These are phyloP conservation scores for Lycaon pictus DNA, from an alignment of 2,113 vertebrate genomes.

Conservation along the genomic window DNA sequence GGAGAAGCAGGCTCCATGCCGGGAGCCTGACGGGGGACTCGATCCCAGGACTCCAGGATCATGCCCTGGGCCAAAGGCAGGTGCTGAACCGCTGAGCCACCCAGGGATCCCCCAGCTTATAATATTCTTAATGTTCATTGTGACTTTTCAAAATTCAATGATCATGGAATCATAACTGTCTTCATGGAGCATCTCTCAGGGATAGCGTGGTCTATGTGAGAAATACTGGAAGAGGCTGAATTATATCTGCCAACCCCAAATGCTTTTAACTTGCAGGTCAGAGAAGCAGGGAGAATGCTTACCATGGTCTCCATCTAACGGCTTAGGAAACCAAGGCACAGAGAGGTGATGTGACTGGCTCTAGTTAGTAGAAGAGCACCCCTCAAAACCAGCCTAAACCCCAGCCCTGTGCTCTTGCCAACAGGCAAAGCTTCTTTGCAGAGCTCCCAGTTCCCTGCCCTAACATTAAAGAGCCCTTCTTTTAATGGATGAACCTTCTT, in stretches of 20 bases:
- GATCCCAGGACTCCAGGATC: too few species aligned
- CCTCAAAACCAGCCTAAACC: neutral
- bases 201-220: neutral
- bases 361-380: neutral
- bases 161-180: neutral
- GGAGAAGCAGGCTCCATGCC: too few species aligned
- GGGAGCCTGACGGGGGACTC: too few species aligned
- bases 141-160: neutral
- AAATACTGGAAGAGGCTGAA: neutral
- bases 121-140: neutral
- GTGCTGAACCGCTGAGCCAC: too few species aligned
- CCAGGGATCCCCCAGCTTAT: too few species aligned
- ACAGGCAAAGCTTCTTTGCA: neutral
- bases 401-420: fast-evolving
- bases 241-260: neutral
- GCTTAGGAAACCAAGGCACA: neutral
- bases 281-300: neutral
- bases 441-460: neutral
- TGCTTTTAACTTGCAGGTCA: neutral
- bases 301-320: neutral
- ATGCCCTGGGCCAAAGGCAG: too few species aligned
- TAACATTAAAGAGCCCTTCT: neutral
- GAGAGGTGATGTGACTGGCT: neutral
- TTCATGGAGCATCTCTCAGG: neutral
- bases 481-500: neutral